These are phyloP conservation scores for Thamnophis sirtalis DNA, from an alignment of 2,113 vertebrate genomes.

Conservation along the genomic window DNA sequence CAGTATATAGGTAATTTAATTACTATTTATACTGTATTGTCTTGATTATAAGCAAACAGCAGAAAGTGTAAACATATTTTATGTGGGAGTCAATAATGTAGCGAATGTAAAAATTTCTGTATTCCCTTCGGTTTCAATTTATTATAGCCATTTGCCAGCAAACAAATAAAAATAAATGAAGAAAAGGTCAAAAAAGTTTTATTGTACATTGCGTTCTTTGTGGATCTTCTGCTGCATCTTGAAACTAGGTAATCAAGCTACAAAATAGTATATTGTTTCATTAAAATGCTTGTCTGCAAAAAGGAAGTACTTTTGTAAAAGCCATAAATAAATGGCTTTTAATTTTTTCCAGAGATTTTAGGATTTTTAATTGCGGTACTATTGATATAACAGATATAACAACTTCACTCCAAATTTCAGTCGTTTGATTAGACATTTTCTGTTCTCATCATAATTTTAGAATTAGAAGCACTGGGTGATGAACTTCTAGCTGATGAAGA, in stretches of 20 bases:
- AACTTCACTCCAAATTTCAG: neutral
- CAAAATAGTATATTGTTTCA: neutral
- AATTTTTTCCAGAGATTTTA: neutral
- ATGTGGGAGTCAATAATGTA: neutral
- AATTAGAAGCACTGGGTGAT: conserved; percentile 91
- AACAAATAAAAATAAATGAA: neutral
- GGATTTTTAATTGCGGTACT: neutral
- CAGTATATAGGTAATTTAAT: neutral
- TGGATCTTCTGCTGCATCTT: neutral
- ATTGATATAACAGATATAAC: neutral
- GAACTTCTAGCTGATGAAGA: conserved; percentile 93
- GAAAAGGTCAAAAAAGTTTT: neutral
- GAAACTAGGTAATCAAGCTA: neutral
- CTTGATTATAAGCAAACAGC: neutral
- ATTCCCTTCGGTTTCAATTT: neutral
- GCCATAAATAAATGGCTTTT: neutral
- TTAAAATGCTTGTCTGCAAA: neutral
- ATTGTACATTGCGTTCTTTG: neutral
- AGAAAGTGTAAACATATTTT: neutral
- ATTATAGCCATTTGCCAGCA: neutral
- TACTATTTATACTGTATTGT: neutral
- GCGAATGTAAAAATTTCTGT: neutral
- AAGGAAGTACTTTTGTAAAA: neutral
- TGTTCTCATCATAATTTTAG: conserved; percentile 62
- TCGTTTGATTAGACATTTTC: neutral